phyloP scores from a whole-genome alignment of 2,888 invertebrate species.

The Heliconius sara region DNA sequence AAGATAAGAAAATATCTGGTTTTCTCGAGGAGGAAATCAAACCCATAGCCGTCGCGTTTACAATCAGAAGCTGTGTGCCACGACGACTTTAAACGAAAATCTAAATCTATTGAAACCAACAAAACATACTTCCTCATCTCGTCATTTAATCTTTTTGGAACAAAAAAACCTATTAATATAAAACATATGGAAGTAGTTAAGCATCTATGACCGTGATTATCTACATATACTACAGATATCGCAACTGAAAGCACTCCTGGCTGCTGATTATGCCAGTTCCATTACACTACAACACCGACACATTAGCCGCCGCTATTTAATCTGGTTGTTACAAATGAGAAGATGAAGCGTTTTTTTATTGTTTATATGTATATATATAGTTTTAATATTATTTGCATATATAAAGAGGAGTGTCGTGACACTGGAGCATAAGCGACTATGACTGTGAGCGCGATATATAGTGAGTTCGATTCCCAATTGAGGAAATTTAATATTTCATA shows the following conservation, averaged over 20 bases:
- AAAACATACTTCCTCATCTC: background rate
- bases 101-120: background rate
- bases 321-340: slow-evolving; percentile 46
- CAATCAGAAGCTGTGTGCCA: too few species aligned
- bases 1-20: too few species aligned
- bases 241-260: slow-evolving; percentile 68
- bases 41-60: too few species aligned
- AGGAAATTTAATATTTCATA: too few species aligned
- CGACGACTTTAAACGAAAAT: background rate
- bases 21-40: too few species aligned
- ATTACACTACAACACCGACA: slow-evolving; percentile 72
- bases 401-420: background rate
- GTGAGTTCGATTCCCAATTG: too few species aligned
- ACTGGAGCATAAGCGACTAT: too few species aligned
- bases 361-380: too few species aligned
- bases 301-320: slow-evolving; percentile 68
- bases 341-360: slow-evolving; percentile 41
- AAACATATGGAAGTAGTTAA: slow-evolving; percentile 27
- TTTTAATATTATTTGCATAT: background rate
- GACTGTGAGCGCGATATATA: too few species aligned
- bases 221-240: slow-evolving; percentile 57
- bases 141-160: background rate
- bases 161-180: slow-evolving; percentile 3
- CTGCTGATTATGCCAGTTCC: slow-evolving; percentile 73
- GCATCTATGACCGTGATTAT: slow-evolving; percentile 19